Evolutionary conservation across 2,797 vertebrate species (phyloP).

Genomic region (Mormyrops attenuatus): DNA sequence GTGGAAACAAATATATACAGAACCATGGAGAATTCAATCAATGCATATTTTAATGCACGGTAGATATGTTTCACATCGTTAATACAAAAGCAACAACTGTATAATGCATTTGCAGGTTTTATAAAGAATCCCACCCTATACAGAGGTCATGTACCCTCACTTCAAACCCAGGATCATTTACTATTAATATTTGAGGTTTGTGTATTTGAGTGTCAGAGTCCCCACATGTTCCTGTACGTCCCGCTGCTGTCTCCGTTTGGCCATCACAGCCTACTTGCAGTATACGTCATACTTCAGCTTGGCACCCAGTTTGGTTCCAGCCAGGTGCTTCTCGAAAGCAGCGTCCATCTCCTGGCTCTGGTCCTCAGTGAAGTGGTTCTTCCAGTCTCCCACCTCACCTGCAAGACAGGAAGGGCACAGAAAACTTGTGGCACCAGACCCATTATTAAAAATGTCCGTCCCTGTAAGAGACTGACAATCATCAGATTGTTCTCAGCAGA

Average conservation of each 20-base stretch:
- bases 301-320: conserved; percentile 46
- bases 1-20: background rate
- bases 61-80: background rate
- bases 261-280: conserved; percentile 35
- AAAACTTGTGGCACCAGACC: background rate
- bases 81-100: background rate
- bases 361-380: conserved; percentile 50
- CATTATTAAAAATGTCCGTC: background rate
- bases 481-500: background rate
- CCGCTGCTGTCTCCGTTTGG: background rate
- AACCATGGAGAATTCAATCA: background rate
- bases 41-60: background rate
- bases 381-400: conserved; percentile 59
- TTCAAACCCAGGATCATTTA: background rate
- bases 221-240: background rate
- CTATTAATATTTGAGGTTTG: background rate
- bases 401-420: background rate
- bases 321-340: conserved; percentile 50
- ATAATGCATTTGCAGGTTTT: background rate
- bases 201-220: background rate
- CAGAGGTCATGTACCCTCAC: background rate
- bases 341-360: conserved; percentile 65
- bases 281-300: conserved; percentile 51
- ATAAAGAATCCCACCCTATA: background rate
- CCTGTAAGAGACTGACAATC: background rate